Conservation (phyloP, 2,113 vertebrate genomes). For the Catharus fuscescens region DNA sequence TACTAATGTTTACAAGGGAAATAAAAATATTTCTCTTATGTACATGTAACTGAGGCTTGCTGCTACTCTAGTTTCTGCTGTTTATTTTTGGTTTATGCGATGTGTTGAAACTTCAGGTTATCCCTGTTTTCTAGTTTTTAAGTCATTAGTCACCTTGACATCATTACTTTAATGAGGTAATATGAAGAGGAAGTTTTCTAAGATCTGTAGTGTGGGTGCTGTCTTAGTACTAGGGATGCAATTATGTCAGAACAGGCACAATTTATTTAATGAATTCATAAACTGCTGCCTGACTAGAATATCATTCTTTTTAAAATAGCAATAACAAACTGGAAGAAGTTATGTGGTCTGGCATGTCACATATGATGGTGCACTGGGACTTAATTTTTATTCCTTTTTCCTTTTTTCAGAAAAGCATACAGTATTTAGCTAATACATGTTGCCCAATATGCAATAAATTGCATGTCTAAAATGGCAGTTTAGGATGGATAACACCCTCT, state of each 20-base stretch:
- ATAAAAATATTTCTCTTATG: constrained; percentile 43
- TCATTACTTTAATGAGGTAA: background rate
- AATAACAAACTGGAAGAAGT: background rate
- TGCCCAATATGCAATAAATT: background rate
- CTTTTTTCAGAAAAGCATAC: background rate
- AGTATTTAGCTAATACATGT: background rate
- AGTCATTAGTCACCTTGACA: background rate
- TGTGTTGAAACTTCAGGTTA: background rate
- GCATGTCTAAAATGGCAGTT: background rate
- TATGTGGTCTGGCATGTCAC: background rate
- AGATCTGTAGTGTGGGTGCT: background rate
- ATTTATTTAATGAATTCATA: background rate
- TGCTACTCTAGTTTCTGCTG: background rate
- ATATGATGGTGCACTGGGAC: background rate
- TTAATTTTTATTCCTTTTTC: background rate
- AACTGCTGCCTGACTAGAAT: background rate
- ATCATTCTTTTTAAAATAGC: background rate
- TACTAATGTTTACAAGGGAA: constrained; percentile 29
- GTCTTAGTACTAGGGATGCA: background rate
- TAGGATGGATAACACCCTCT: background rate
- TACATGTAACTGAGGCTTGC: background rate
- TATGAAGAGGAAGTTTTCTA: background rate
- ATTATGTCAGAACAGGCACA: background rate
- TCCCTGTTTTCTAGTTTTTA: background rate
- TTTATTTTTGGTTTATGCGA: background rate